Evolutionary conservation across 2,888 invertebrate species (phyloP).

Genomic region (Tupiocoris notatus): DNA sequence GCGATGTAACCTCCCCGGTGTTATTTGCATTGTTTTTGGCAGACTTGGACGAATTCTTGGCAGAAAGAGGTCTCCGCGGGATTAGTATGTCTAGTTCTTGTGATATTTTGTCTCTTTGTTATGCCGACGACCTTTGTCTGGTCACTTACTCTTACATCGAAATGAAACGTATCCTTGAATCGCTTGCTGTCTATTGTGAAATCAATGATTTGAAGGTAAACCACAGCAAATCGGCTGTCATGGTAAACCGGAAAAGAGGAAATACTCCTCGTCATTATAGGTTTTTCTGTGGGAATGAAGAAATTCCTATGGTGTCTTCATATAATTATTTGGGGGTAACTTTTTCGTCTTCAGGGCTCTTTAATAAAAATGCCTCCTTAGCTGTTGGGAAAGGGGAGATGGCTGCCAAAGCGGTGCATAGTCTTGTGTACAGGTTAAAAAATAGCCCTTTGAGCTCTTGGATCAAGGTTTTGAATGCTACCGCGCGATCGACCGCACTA

Average conservation of each 20-base stretch:
- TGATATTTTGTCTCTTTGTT: constrained; percentile 5
- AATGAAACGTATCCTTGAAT: not conserved
- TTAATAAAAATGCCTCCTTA: not conserved
- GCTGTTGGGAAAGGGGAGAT: constrained; percentile 8
- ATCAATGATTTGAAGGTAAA: constrained; percentile 16
- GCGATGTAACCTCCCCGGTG: constrained; percentile 13
- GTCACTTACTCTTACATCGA: constrained; percentile 3
- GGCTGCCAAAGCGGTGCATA: not conserved
- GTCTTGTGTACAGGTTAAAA: not conserved
- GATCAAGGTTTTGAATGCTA: not conserved
- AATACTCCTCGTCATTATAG: not conserved
- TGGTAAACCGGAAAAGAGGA: constrained; percentile 6
- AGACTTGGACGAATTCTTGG: constrained; percentile 3
- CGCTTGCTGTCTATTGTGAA: not conserved
- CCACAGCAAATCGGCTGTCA: constrained; percentile 3
- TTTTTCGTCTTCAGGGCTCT: constrained; percentile 7
- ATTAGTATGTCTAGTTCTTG: not conserved
- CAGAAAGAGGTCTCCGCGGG: not conserved
- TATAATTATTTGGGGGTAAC: constrained; percentile 23
- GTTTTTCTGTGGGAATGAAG: constrained; percentile 2
- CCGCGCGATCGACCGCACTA: not conserved
- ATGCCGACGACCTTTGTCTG: constrained; percentile 12
- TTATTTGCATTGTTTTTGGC: constrained; percentile 15
- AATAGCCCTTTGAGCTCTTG: not conserved
- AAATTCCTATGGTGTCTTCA: not conserved